Base-by-base conservation (phyloP, 92 coral and sea anemone genomes). In the Metridium senile region DNA sequence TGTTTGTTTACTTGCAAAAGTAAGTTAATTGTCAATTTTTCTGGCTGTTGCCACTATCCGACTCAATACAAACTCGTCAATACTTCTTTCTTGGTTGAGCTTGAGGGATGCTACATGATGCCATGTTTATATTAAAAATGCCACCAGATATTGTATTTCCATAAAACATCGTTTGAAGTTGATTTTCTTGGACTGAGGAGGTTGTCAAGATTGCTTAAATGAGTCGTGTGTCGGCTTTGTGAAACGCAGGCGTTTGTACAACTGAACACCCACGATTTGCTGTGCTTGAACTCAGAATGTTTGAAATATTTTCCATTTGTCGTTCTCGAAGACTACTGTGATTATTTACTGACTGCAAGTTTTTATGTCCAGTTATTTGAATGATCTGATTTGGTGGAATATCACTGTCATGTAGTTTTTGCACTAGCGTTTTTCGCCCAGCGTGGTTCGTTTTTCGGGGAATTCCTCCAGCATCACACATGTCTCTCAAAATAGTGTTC, bases 321-420 rank as follows among this genome's bases (percentile, higher is more conserved):
- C 74, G 57, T 39, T 66, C 61, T 46, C 35, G 4, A 23, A 77
- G 26, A 26, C 33, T 30, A 33, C 81, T 78, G 83, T 18, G 67
- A 28, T 69, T 78, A 66, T 74, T 74, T 19, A 74, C 45, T 26
- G 77, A 68, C 76, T 78, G 83, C 31, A 78, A 66, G 75, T 78
- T 78, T 78, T 77, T 66, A 45, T 77, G 84, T 33, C 71, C 78
- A 23, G 79, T 80, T 16, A 80, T 62, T 63, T 77, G 82, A 67
- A 71, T 27, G 33, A 70, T 79, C 49, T 79, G 84, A 45, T 70
- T 79, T 61, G 79, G 79, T 57, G 84, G 79, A 28, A 79, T 78
- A 57, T 79, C 56, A 26, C 65, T 74, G 31, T 66, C 82, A 17
- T 82, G 87, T 33, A 82, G 53, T 67, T 82, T 73, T 66, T 72